phyloP scores from a whole-genome alignment of 2,797 vertebrate species.

The Alauda arvensis region DNA sequence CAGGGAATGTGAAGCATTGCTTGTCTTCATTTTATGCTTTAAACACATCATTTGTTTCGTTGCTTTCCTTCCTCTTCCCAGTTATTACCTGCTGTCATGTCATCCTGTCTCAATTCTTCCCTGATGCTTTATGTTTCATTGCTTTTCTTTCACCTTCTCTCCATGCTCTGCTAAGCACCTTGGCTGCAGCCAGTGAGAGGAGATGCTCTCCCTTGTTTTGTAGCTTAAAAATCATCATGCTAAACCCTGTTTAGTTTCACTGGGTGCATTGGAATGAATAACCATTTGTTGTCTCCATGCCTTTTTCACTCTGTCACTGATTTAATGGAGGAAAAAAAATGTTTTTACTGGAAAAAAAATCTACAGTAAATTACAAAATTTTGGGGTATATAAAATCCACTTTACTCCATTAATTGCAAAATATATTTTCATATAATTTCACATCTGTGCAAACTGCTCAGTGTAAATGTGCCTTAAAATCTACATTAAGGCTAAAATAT shows the following conservation, averaged over 20 bases:
- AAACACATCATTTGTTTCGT: neutral
- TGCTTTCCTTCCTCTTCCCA: constrained; percentile 15
- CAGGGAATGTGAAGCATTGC: neutral
- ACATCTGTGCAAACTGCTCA: neutral
- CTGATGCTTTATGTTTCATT: constrained; percentile 7
- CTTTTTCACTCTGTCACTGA: neutral
- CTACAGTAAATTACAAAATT: neutral
- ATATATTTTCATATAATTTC: neutral
- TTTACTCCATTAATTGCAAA: neutral
- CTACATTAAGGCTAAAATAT: neutral
- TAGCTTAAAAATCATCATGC: neutral
- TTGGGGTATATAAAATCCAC: neutral
- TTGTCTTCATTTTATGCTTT: constrained; percentile 23
- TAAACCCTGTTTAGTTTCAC: neutral
- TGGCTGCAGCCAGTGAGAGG: neutral
- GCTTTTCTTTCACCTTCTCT: neutral
- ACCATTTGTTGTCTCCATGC: neutral
- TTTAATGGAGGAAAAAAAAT: neutral
- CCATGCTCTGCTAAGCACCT: neutral
- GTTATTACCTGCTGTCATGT: constrained; percentile 18
- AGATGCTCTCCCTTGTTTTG: neutral
- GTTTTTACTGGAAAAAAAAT: neutral
- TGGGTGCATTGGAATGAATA: neutral
- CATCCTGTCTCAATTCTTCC: constrained; percentile 3
- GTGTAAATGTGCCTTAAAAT: neutral